phyloP scores from a whole-genome alignment of 2,797 vertebrate species.

The Linurgus olivaceus region DNA sequence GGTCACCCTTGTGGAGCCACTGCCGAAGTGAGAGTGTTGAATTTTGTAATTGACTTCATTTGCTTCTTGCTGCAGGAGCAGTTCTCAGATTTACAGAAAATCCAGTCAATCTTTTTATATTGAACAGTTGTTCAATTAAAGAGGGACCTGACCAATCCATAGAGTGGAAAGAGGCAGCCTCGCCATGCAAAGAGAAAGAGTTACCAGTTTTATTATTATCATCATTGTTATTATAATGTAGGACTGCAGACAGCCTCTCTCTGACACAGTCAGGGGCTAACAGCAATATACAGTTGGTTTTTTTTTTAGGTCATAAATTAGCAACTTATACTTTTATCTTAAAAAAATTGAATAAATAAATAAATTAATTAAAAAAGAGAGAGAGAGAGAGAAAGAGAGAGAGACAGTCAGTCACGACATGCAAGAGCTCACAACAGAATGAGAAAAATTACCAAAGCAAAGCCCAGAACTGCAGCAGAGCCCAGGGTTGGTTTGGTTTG shows the following conservation, averaged over 20 bases:
- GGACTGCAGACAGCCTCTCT: conserved; percentile 10
- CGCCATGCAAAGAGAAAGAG: conserved; percentile 58
- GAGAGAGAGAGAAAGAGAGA: background rate
- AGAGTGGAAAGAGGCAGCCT: conserved; percentile 30
- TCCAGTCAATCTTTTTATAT: background rate
- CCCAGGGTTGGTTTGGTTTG: conserved; percentile 60
- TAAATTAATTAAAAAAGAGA: background rate
- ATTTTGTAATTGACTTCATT: background rate
- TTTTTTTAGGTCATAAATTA: conserved; percentile 54
- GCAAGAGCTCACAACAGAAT: conserved; percentile 40
- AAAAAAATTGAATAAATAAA: conserved; percentile 51
- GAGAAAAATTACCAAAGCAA: conserved; percentile 14
- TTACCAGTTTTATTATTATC: background rate
- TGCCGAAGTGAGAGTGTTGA: background rate
- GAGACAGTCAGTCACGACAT: background rate
- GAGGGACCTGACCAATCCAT: background rate
- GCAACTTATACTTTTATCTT: conserved; percentile 35
- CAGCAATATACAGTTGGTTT: conserved; percentile 7
- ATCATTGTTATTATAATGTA: background rate
- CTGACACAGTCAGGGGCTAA: conserved; percentile 50
- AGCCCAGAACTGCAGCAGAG: conserved; percentile 25
- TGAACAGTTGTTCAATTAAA: background rate
- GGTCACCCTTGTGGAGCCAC: background rate
- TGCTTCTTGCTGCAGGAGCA: background rate
- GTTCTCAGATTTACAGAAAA: background rate